Percentiles rank a stretch among this genome's conserved stretches.
phyloP scores from a whole-genome alignment of 2,888 invertebrate species.

The Drosophila kokeensis region DNA sequence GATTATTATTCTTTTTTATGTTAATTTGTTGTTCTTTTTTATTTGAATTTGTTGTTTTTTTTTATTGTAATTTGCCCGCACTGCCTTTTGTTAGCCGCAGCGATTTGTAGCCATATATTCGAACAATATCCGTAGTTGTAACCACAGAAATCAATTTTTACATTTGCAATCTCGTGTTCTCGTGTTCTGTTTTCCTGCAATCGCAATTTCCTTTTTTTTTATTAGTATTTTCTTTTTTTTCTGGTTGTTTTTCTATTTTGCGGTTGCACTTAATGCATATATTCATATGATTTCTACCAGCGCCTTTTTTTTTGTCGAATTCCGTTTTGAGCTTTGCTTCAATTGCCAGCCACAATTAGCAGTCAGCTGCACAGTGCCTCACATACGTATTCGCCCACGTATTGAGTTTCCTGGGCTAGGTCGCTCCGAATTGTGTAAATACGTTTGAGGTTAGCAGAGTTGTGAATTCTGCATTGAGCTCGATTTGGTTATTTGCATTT shows the following conservation, averaged over 20 bases:
- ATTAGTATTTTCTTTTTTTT: slow-evolving; percentile 35
- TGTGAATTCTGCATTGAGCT: slow-evolving; percentile 68
- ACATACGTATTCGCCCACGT: slow-evolving; percentile 51
- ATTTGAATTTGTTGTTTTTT: slow-evolving; percentile 15
- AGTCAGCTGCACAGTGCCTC: slow-evolving; percentile 57
- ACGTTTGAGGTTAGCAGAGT: slow-evolving; percentile 31
- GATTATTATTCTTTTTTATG: slow-evolving; percentile 34
- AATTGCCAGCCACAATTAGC: slow-evolving; percentile 67
- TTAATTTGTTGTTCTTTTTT: slow-evolving; percentile 12
- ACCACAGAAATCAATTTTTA: slow-evolving; percentile 78
- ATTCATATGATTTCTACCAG: slow-evolving; percentile 56
- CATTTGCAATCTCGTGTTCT: slow-evolving; percentile 58
- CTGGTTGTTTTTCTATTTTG: slow-evolving; percentile 66
- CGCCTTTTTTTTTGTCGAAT: slow-evolving; percentile 34
- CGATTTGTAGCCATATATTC: slow-evolving; percentile 49
- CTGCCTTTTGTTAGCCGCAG: slow-evolving; percentile 18
- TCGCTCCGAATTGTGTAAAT: slow-evolving; percentile 26
- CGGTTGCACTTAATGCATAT: slow-evolving; percentile 74
- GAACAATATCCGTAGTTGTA: slow-evolving; percentile 56
- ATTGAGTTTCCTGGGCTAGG: slow-evolving; percentile 11
- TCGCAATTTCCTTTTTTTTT: slow-evolving; percentile 67
- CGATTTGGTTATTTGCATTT: slow-evolving; percentile 74
- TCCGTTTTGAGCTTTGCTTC: slow-evolving; percentile 39
- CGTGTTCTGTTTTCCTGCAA: slow-evolving; percentile 19
- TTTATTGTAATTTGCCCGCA: slow-evolving; percentile 7